Evolutionary conservation across 2,888 invertebrate genomes (phyloP).

Genomic region (Tyria jacobaeae): DNA sequence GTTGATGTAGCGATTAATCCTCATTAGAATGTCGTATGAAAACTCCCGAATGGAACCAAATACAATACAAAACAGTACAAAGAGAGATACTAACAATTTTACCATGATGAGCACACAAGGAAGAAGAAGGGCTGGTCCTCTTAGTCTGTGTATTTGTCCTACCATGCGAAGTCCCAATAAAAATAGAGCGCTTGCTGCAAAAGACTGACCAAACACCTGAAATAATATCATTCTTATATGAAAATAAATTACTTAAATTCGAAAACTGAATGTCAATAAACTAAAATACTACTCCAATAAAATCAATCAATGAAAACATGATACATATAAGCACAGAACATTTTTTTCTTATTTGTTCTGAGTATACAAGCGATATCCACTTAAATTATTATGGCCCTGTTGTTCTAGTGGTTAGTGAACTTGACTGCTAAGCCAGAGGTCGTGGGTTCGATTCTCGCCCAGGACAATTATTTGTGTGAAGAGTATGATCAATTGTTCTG

Average conservation of each 20-base stretch:
- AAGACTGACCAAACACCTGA: constrained; percentile 93
- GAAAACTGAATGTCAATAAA: not conserved
- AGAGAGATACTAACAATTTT: constrained; percentile 90
- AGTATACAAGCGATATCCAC: too few species aligned
- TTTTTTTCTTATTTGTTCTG: too few species aligned
- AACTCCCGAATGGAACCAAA: too few species aligned
- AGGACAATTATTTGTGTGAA: too few species aligned
- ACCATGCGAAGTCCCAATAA: constrained; percentile 96
- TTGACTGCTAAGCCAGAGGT: too few species aligned
- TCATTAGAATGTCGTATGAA: too few species aligned
- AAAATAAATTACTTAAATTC: not conserved
- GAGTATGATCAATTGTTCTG: too few species aligned
- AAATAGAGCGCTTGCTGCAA: constrained; percentile 96
- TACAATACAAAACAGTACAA: constrained; percentile 36
- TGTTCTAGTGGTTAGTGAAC: too few species aligned
- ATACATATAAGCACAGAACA: too few species aligned
- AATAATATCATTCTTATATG: constrained; percentile 1
- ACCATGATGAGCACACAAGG: constrained; percentile 95
- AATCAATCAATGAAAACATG: not conserved
- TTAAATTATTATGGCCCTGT: too few species aligned
- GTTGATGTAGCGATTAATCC: too few species aligned
- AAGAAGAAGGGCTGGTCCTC: constrained; percentile 92
- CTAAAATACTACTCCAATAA: not conserved
- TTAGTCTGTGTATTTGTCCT: constrained; percentile 93
- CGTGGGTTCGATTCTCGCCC: too few species aligned